Percentiles rank a stretch among this genome's conserved stretches.
Conservation (phyloP, 1,140 invertebrate species). For the Chironomus tepperi region DNA sequence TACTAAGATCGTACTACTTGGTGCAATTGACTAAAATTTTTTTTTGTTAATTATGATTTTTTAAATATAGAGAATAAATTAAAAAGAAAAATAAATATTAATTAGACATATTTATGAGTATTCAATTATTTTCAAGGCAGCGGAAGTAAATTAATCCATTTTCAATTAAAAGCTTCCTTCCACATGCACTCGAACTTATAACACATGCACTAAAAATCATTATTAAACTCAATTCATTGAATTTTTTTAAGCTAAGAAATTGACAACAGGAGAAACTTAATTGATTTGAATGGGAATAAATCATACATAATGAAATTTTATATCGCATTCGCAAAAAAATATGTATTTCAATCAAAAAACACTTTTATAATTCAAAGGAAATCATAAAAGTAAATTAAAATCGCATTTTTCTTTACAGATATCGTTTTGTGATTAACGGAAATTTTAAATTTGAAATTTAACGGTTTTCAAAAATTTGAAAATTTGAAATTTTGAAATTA, state of each 20-base stretch:
- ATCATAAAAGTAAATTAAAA: no score
- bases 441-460: no score
- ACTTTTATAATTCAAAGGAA: no score
- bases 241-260: not conserved
- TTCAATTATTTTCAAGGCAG: not conserved
- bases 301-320: no score
- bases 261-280: slow-evolving; percentile 4
- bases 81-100: not conserved
- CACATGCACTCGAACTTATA: slow-evolving; percentile 1
- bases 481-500: no score
- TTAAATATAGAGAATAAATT: not conserved
- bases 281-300: not conserved
- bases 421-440: no score
- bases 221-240: not conserved
- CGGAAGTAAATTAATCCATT: not conserved
- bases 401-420: no score
- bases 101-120: not conserved
- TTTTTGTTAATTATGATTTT: not conserved
- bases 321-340: no score
- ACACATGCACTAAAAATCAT: slow-evolving; percentile 4
- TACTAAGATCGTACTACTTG: slow-evolving; percentile 1
- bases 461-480: no score
- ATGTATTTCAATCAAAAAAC: no score
- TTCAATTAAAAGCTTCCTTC: not conserved
- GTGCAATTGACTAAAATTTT: slow-evolving; percentile 5